Conservation (phyloP, 1,140 invertebrate species). For the Battus philenor region DNA sequence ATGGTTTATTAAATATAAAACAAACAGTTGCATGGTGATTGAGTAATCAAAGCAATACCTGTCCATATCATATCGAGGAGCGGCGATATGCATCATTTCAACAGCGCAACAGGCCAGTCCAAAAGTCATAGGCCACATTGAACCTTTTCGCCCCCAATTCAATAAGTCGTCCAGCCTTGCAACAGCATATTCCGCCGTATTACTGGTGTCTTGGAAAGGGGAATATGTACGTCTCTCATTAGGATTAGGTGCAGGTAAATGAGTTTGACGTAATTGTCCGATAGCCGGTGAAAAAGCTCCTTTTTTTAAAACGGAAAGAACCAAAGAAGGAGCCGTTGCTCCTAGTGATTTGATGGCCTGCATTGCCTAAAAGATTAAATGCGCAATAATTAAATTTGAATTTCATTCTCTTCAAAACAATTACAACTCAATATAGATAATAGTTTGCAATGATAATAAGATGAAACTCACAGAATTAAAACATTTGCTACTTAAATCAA, state of each 20-base stretch:
- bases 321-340: slow-evolving; percentile 44
- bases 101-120: slow-evolving; percentile 98
- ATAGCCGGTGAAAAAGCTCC: slow-evolving; percentile 51
- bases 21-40: too few relatives aligned
- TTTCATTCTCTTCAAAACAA: background rate
- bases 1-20: background rate
- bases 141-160: slow-evolving; percentile 96
- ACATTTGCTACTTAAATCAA: slow-evolving; percentile 13
- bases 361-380: slow-evolving; percentile 46
- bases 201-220: slow-evolving; percentile 86
- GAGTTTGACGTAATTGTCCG: slow-evolving; percentile 62
- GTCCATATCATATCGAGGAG: slow-evolving; percentile 98
- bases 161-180: slow-evolving; percentile 94
- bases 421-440: background rate
- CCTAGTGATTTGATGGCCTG: slow-evolving; percentile 60
- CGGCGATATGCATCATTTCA: slow-evolving; percentile 99
- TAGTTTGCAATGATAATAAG: background rate
- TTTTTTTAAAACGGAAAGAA: slow-evolving; percentile 55
- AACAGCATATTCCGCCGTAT: slow-evolving; percentile 84
- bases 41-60: slow-evolving; percentile 63
- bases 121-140: slow-evolving; percentile 97
- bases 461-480: slow-evolving; percentile 6
- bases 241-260: slow-evolving; percentile 63
- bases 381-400: slow-evolving; percentile 18
- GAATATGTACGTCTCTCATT: slow-evolving; percentile 62